Evolutionary conservation across 2,888 invertebrate species (phyloP).

Genomic region (Polydrusus pterygomalis): DNA sequence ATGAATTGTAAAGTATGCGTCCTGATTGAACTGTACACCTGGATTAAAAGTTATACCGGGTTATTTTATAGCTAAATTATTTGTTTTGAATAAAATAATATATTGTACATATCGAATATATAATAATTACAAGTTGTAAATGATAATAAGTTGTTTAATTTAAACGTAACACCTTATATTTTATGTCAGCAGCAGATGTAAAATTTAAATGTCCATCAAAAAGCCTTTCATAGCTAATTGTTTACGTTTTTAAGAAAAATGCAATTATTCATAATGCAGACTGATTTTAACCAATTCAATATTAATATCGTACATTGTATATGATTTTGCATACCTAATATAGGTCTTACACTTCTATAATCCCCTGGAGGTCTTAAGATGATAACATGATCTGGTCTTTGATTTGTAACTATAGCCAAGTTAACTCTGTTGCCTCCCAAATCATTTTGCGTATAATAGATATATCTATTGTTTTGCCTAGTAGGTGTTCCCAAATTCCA

Average conservation of each 20-base stretch:
- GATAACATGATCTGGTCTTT: slow-evolving; percentile 30
- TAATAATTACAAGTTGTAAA: too few relatives aligned
- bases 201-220: too few relatives aligned
- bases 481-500: slow-evolving; percentile 28
- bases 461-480: slow-evolving; percentile 25
- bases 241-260: too few relatives aligned
- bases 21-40: slow-evolving; percentile 28
- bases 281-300: too few relatives aligned
- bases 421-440: slow-evolving; percentile 34
- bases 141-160: too few relatives aligned
- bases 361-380: slow-evolving; percentile 37
- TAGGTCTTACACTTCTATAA: slow-evolving; percentile 36
- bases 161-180: too few relatives aligned
- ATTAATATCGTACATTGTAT: not conserved
- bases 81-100: too few relatives aligned
- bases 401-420: slow-evolving; percentile 29
- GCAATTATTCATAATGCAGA: too few relatives aligned
- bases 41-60: not conserved
- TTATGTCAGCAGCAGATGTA: too few relatives aligned
- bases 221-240: too few relatives aligned
- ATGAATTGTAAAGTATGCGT: slow-evolving; percentile 37
- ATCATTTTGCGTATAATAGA: slow-evolving; percentile 40
- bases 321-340: slow-evolving; percentile 25
- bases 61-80: too few relatives aligned
- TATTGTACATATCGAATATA: too few relatives aligned